Conservation (phyloP, 2,888 invertebrate species). For the Yponomeuta malinellus region DNA sequence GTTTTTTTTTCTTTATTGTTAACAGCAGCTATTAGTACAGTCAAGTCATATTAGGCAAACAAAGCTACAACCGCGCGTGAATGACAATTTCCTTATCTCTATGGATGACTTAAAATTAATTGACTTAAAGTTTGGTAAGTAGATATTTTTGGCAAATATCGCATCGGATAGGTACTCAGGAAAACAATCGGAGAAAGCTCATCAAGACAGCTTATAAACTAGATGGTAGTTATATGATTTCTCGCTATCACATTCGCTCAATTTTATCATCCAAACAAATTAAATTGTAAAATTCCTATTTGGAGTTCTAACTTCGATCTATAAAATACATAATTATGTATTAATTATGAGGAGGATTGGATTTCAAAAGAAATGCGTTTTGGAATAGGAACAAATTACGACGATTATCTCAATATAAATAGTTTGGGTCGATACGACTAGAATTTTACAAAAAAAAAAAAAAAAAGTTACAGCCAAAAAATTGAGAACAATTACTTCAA, state of each 20-base stretch:
- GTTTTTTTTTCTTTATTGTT: neutral
- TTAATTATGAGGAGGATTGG: conserved; percentile 43
- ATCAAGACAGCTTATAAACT: conserved; percentile 45
- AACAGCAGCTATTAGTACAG: conserved; percentile 25
- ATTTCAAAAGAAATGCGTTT: conserved; percentile 37
- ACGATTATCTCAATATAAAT: conserved; percentile 50
- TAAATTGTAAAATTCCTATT: conserved; percentile 41
- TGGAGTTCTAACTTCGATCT: conserved; percentile 38
- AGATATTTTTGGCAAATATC: conserved; percentile 50
- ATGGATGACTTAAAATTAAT: conserved; percentile 74
- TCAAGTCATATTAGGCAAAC: conserved; percentile 52
- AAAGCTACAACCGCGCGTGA: conserved; percentile 34
- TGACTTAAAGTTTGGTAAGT: conserved; percentile 56
- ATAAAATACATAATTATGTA: conserved; percentile 23
- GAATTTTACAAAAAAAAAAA: conserved; percentile 48
- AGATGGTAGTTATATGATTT: conserved; percentile 46
- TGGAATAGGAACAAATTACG: conserved; percentile 59
- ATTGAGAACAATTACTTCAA: conserved; percentile 38
- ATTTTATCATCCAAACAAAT: conserved; percentile 49
- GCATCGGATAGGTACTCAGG: conserved; percentile 24
- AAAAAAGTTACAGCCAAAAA: conserved; percentile 41
- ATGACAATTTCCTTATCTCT: conserved; percentile 49
- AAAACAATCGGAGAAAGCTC: conserved; percentile 16
- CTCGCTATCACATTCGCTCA: conserved; percentile 59
- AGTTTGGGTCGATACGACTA: conserved; percentile 67